A percentile compares a stretch with the other conserved stretches of the same genome.
These are phyloP conservation scores for Capra hircus DNA, from an alignment of 2,113 vertebrate genomes.

Conservation along the genomic window DNA sequence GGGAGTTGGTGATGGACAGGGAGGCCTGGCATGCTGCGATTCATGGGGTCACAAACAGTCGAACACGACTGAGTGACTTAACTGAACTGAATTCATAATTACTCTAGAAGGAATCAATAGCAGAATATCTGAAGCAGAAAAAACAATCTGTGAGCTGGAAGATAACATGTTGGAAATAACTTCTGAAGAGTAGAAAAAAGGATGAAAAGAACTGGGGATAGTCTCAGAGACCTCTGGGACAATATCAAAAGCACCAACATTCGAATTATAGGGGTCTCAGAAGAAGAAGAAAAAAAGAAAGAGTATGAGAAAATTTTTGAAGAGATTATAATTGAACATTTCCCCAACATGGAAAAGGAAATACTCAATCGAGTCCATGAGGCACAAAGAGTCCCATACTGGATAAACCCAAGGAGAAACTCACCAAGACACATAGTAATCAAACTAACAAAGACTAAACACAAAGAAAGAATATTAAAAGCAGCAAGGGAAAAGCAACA, in stretches of 20 bases:
- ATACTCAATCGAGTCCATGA: neutral
- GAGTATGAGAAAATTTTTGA: neutral
- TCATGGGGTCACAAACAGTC: too few species aligned
- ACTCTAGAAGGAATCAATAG: neutral
- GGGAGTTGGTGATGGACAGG: too few species aligned
- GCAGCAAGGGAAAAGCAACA: neutral
- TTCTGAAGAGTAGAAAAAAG: neutral
- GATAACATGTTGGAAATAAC: neutral
- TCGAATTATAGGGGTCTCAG: fast-evolving
- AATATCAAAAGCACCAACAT: neutral
- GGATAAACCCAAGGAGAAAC: neutral
- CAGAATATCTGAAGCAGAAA: neutral
- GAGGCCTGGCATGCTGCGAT: too few species aligned
- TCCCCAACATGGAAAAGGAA: neutral
- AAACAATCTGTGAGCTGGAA: neutral
- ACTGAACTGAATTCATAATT: neutral
- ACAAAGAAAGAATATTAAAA: neutral
- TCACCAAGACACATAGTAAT: neutral
- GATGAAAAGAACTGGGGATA: neutral
- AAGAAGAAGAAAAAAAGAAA: neutral
- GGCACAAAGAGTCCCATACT: neutral
- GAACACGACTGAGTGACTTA: too few species aligned
- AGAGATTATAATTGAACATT: neutral
- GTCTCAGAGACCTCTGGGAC: neutral
- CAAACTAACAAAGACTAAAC: neutral